These are phyloP conservation scores for Cotesia glomerata DNA, from an alignment of 1,140 invertebrate species.

Conservation along the genomic window DNA sequence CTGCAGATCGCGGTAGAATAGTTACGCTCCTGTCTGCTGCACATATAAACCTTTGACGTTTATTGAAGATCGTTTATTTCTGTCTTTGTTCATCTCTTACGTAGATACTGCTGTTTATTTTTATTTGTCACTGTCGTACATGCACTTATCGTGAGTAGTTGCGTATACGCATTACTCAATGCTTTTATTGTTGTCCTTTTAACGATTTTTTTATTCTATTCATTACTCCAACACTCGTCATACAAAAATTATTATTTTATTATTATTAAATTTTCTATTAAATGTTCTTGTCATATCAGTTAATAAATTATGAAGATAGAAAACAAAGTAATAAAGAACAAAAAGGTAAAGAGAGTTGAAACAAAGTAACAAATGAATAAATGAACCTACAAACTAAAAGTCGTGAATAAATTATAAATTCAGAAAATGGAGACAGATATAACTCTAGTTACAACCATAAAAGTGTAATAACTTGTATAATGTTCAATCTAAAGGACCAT, in stretches of 20 bases:
- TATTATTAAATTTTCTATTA: not conserved
- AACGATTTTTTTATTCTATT: not conserved
- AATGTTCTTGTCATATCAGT: not conserved
- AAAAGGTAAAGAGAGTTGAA: not conserved
- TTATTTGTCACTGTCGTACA: not conserved
- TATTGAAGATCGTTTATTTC: slow-evolving; percentile 42
- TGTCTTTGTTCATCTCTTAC: slow-evolving; percentile 21
- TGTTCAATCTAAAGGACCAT: not conserved
- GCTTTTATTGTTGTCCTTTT: not conserved
- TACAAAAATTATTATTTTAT: not conserved
- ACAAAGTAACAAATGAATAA: not conserved
- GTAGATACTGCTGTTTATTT: not conserved
- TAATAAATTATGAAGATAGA: not conserved
- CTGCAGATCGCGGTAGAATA: not conserved
- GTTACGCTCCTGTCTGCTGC: slow-evolving; percentile 32
- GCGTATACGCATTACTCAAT: not conserved
- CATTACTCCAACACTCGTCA: too few species aligned
- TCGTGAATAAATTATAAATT: slow-evolving; percentile 26
- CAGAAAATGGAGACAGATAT: slow-evolving; percentile 18
- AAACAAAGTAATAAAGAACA: not conserved
- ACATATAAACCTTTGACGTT: slow-evolving; percentile 44
- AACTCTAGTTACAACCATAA: slow-evolving; percentile 17
- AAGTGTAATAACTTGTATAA: slow-evolving; percentile 16
- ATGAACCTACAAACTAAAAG: not conserved
- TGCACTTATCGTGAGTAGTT: not conserved